Evolutionary conservation across 2,113 vertebrate genomes (phyloP), one percentile per base, ranked within the genome.

Genomic region (Takifugu flavidus): DNA sequence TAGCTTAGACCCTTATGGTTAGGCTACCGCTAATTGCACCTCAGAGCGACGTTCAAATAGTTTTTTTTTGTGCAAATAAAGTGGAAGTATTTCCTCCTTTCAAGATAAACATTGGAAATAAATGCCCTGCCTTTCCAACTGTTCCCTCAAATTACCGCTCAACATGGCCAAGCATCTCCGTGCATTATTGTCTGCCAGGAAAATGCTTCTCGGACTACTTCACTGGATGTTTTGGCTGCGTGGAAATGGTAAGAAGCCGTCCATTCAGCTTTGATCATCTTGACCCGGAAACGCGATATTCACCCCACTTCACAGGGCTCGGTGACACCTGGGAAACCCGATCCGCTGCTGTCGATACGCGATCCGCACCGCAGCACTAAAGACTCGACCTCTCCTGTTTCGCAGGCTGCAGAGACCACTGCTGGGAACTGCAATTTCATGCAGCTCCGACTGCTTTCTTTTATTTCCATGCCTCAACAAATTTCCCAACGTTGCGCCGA

Each of bases 201-300:
- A 87, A 86, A 78, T 60, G 66, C 73, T 50, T 77, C 59, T 76
- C 69, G 78, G 64, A 74, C 75, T 54, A 61, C 70, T 80, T 85
- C 77, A 84, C 83, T 87, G 80, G 81, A 84, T 88, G 85, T 82
- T 87, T 82, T 88, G 87, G 76, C 84, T 79, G 77, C 75, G 31
- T 86, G 75, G 79, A 84, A 87, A 79, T 77, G 79, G 82, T 77
- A 79, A 59, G 57, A 85, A 82, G 2, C 14, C 13, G 45, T n/a
- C 2, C 45, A 13, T 13, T 53, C 59, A 13, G 59, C 82, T 89
- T 86, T 86, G 85, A 90, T 90, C 80, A 74, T 62, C 70, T 67
- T 82, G 80, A 81, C 84, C 86, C 87, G 82, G 80, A 84, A 89
- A 89, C 25, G 70, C 56, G 82, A 89, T 82, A 67, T 59, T 64